Conservation (phyloP, 1,140 invertebrate genomes). For the Drosophila leontia region DNA sequence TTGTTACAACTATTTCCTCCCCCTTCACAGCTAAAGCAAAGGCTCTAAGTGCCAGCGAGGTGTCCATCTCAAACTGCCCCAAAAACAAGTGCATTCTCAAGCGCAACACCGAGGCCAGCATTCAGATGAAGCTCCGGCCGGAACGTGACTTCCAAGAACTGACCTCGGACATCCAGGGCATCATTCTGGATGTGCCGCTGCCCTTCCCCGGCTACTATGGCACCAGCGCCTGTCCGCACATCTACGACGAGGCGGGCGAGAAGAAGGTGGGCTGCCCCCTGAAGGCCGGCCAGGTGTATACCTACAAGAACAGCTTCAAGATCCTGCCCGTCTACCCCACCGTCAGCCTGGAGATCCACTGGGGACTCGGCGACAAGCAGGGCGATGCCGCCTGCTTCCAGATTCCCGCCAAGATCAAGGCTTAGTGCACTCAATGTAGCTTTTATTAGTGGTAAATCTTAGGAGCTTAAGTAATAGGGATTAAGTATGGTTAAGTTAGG, state of each 20-base stretch:
- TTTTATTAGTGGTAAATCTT: slow-evolving; percentile 57
- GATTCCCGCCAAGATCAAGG: slow-evolving; percentile 88
- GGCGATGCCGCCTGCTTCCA: slow-evolving; percentile 88
- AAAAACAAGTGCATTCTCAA: slow-evolving; percentile 88
- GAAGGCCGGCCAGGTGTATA: slow-evolving; percentile 88
- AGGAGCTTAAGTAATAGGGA: slow-evolving; percentile 60
- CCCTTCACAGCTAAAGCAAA: slow-evolving; percentile 64
- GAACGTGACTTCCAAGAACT: slow-evolving; percentile 85
- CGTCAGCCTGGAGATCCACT: slow-evolving; percentile 88
- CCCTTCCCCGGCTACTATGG: slow-evolving; percentile 92
- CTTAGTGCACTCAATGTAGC: slow-evolving; percentile 56
- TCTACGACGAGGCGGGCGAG: slow-evolving; percentile 86
- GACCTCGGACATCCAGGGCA: slow-evolving; percentile 87
- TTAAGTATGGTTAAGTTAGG: slow-evolving; percentile 64
- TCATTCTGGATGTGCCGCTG: slow-evolving; percentile 87
- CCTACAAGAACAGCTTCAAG: slow-evolving; percentile 89
- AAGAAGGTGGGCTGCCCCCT: slow-evolving; percentile 88
- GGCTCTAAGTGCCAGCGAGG: slow-evolving; percentile 67
- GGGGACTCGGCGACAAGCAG: slow-evolving; percentile 86
- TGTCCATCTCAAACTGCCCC: slow-evolving; percentile 87
- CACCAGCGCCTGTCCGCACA: slow-evolving; percentile 88
- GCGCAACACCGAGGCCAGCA: slow-evolving; percentile 86
- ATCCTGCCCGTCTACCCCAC: slow-evolving; percentile 89
- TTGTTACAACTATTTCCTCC: neutral
- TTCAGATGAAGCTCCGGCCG: slow-evolving; percentile 87